phyloP scores from a whole-genome alignment of 2,797 vertebrate genomes.

The Pangasius mekongensis region DNA sequence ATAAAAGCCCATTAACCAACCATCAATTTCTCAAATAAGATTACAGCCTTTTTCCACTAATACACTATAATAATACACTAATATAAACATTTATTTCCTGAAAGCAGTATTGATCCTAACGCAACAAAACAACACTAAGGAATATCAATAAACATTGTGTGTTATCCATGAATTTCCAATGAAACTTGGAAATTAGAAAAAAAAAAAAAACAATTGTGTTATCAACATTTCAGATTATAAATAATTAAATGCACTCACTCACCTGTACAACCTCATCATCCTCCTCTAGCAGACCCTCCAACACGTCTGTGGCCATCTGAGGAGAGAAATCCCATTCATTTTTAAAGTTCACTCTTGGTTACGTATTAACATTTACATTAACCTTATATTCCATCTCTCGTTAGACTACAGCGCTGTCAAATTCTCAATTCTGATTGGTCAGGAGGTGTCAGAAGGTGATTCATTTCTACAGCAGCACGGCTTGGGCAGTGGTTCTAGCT shows the following conservation, averaged over 20 bases:
- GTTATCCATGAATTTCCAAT: background rate
- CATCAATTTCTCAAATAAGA: background rate
- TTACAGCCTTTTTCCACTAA: background rate
- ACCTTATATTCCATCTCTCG: background rate
- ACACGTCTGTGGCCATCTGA: slow-evolving; percentile 77
- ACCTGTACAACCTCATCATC: slow-evolving; percentile 86
- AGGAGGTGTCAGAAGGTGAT: background rate
- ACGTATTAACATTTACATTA: background rate
- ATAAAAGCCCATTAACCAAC: background rate
- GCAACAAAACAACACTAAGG: background rate
- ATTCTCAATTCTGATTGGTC: background rate
- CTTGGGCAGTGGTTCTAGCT: background rate
- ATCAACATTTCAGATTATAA: background rate
- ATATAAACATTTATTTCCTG: background rate
- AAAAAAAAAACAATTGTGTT: background rate
- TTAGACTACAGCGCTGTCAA: background rate
- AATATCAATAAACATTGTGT: background rate
- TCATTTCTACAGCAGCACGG: background rate
- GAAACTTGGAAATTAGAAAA: background rate
- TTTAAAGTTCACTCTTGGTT: background rate
- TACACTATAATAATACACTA: background rate
- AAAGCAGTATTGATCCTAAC: background rate
- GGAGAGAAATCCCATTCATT: slow-evolving; percentile 19
- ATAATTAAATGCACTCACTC: slow-evolving; percentile 53
- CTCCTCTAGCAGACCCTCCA: slow-evolving; percentile 82